Conservation (phyloP, 2,888 invertebrate genomes). For the Ryuthela nishihirai region DNA sequence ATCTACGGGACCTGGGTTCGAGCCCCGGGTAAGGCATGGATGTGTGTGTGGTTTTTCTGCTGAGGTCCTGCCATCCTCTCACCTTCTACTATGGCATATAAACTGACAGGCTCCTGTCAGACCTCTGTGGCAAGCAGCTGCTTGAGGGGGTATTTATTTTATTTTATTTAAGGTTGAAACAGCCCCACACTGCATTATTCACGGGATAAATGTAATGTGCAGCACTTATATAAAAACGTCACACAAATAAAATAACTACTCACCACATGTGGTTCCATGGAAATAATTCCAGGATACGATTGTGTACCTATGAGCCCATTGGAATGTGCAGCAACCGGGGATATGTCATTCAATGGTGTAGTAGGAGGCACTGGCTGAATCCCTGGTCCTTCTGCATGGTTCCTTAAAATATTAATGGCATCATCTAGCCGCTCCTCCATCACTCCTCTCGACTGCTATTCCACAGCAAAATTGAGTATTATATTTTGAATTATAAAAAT, state of each 20-base stretch:
- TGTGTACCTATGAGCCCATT: conserved; percentile 54
- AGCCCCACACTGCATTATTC: too few relatives aligned
- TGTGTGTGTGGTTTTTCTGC: too few relatives aligned
- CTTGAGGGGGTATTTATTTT: too few relatives aligned
- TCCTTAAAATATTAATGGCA: conserved; percentile 89
- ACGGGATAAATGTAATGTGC: too few relatives aligned
- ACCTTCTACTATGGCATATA: too few relatives aligned
- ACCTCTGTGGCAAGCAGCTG: too few relatives aligned
- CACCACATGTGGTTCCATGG: conserved; percentile 47
- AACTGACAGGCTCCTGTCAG: too few relatives aligned
- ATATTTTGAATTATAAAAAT: not conserved
- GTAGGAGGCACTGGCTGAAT: conserved; percentile 43
- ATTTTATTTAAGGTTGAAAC: too few relatives aligned
- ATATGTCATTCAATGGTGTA: conserved; percentile 37
- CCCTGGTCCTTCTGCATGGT: conserved; percentile 75
- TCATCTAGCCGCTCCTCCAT: conserved; percentile 95
- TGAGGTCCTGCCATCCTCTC: too few relatives aligned
- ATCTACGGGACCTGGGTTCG: too few relatives aligned
- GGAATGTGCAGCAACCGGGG: conserved; percentile 50
- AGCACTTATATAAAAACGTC: too few relatives aligned
- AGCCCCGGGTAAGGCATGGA: too few relatives aligned
- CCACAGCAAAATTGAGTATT: not conserved
- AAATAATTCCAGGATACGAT: conserved; percentile 45
- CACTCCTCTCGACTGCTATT: conserved; percentile 41
- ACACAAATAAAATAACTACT: conserved; percentile 2